Conservation (phyloP, 1,140 invertebrate genomes). For the Propsilocerus akamusi region DNA sequence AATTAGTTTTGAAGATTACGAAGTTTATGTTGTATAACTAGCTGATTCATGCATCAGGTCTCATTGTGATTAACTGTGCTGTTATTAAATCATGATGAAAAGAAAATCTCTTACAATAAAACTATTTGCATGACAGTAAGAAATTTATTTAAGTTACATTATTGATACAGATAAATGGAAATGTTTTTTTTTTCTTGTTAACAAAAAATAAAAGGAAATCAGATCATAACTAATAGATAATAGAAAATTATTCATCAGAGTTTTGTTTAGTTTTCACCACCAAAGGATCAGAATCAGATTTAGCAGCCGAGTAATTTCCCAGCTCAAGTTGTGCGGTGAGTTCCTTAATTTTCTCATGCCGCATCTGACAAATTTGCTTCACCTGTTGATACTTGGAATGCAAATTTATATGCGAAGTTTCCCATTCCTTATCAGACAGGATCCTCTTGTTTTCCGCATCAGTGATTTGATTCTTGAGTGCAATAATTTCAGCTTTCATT, state of each 20-base stretch:
- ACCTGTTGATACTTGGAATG: not conserved
- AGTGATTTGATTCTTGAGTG: not conserved
- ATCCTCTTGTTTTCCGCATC: too few species aligned
- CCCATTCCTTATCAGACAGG: too few species aligned
- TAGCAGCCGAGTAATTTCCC: too few species aligned
- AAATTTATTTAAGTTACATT: too few species aligned
- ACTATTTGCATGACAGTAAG: too few species aligned
- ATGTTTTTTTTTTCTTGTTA: not conserved
- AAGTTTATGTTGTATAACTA: not conserved
- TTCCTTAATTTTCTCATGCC: not conserved
- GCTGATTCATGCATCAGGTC: too few species aligned
- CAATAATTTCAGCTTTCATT: not conserved
- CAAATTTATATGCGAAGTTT: too few species aligned
- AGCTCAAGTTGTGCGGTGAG: not conserved
- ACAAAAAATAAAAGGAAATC: not conserved
- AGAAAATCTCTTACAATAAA: not conserved
- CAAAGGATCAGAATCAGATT: too few species aligned
- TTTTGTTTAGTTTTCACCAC: not conserved
- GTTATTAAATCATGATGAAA: not conserved
- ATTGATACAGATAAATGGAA: too few species aligned
- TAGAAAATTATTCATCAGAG: not conserved
- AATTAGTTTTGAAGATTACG: not conserved
- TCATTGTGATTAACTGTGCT: not conserved
- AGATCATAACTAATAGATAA: not conserved
- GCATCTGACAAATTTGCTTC: not conserved